Evolutionary conservation across 2,888 invertebrate species (phyloP), one percentile per base, ranked within the genome.

Genomic region (Caprella mutica): DNA sequence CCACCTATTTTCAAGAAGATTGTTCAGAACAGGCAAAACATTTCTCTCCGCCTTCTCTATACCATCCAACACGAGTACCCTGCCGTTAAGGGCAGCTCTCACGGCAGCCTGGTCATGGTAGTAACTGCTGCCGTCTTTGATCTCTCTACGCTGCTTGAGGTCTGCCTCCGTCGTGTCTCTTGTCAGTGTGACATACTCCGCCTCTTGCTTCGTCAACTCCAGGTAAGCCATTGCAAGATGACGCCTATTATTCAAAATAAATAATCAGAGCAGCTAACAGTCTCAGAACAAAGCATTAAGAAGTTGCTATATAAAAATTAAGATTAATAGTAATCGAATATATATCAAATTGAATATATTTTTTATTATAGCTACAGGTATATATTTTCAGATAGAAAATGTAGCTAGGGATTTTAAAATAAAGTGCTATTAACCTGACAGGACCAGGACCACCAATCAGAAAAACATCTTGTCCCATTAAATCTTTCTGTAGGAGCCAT

Each of bases 1-100:
- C n/a, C n/a, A n/a, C n/a, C n/a, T n/a, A 74, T 97, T 97, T 75
- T 97, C 96, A 53, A 97, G 75, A 55, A 97, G 77, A 76, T 97
- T 97, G 74, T 97, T 97, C 39, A 97, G 76, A 48, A 97, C 87
- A 33, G 96, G 96, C 60, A 97, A 75, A 40, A 97, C 96, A 77
- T 97, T 97, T 50, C 96, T 78, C 72, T 97, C 97, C 0, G 94
- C 93, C 72, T 96, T 94, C 76, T 97, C 96, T 56, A 97, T 90
- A 1, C 96, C 97, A 73, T 97, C 96, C 56, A 97, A 76, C 2
- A 97, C 79, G 17, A 97, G 77, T 12, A 94, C 80, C 46, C 94
- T 78, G 0, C 96, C 60, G 8, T 43, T 33, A 2, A 33, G 4
- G 3, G 5, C 12, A 52, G 26, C 26, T 21, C 12, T 38, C 27